Base-by-base conservation (phyloP, 2,113 vertebrate species). In the Crotalus tigris region DNA sequence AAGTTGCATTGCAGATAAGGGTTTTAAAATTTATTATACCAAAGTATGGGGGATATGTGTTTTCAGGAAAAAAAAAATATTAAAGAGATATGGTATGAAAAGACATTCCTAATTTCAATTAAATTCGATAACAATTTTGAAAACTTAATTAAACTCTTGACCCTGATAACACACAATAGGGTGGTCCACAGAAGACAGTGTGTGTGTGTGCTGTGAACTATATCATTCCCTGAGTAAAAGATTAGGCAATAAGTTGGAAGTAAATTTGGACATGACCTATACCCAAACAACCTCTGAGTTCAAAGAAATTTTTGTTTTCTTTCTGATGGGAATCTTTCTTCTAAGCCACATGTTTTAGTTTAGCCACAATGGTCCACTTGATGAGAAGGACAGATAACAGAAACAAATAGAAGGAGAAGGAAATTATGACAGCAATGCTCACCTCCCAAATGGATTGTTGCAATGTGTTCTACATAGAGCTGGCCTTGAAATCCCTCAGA, bases 51-150 rank as follows among this genome's bases (percentile, higher is more conserved):
- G 53, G 10, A 92, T 94, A 15, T 26, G 93, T 91, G 88, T 94
- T 53, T 96, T 58, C n/a, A 44, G 85, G 58, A 9, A 11, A 95
- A 95, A 96, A 64, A 64, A 94, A 58, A 33, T 54, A 90, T 89
- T 9, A 39, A 93, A 87, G 4, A 24, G 88, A 69, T 44, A 85
- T 85, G 85, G 17, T 51, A 39, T 93, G 24, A 44, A 92, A 91
- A 19, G 7, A 39, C 5, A 15, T 2, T 90, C 10, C 11, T 4
- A 46, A 51, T 87, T 91, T 39, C 3, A 46, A 46, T 46, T 46
- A 46, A 46, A 46, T 92, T 55, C 23, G 55, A 49, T 26, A 69
- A 55, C 81, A 61, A 4, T 17, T 26, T 0, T 90, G 6, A 53
- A 57, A 92, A 19, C 58, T 3, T 12, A 92, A 91, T 88, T 88